Evolutionary conservation across 2,113 vertebrate species (phyloP), one percentile per base, ranked within the genome.

Genomic region (Poecile atricapillus): DNA sequence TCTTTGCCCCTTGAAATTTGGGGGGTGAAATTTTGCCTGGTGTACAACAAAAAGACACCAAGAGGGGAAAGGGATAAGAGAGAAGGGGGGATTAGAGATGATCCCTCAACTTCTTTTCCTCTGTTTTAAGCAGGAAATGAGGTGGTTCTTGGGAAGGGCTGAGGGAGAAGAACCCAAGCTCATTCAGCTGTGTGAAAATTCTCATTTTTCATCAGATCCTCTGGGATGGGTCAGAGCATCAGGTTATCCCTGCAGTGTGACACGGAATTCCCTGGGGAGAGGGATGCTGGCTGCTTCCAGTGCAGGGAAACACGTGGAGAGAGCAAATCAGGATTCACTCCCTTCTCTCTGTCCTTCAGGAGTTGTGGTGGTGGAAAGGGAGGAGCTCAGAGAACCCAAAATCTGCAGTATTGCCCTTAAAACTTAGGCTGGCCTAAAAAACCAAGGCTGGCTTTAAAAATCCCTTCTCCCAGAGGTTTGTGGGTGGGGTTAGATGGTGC

Each of bases 141-240:
- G 83, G 52, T 95, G 28, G 12, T 78, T 96, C 49, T 43, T 60
- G 59, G 33, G 11, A 25, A 71, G 70, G 62, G 53, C 64, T 35
- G 76, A 37, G 64, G 69, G 44, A 73, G 5, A 52, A 50, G 71
- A 80, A 52, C 74, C 87, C 83, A 81, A 87, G 53, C 86, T 83
- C 76, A 7, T 22, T 90, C 82, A 69, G 63, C 91, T 85, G 83
- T 25, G 83, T 70, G 60, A 39, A 39, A 39, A 39, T 39, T 39
- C 83, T 43, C 28, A 10, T 43, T 94, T 97, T 93, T 67, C 83
- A 90, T 90, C 87, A 94, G 76, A 56, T 74, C 25, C 49, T 67
- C 71, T 4, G 92, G 16, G 80, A 39, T 78, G 90, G 94, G 90
- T 93, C 94, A 78, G 75, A 83, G 10, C 37, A 39, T 11, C 52